These are phyloP conservation scores for Bruchidius siliquastri DNA, from an alignment of 2,888 invertebrate genomes.

Conservation along the genomic window DNA sequence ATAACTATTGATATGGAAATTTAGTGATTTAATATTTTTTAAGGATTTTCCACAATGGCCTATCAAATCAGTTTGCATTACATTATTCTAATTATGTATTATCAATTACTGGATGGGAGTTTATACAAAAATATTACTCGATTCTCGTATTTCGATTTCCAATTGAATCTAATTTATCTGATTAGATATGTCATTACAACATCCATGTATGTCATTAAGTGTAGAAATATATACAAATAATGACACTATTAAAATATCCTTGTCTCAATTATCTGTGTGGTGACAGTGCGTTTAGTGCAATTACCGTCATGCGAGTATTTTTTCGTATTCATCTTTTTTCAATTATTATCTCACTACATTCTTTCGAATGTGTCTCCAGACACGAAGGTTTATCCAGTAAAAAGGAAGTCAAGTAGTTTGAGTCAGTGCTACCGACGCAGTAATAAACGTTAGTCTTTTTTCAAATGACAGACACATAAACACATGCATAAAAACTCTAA, in stretches of 20 bases:
- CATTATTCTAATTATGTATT: no score
- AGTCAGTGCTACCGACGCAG: no score
- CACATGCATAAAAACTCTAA: no score
- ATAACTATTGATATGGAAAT: no score
- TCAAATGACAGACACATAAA: no score
- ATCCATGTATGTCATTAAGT: slow-evolving; percentile 16
- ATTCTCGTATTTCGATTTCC: background rate
- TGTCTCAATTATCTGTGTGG: slow-evolving; percentile 24
- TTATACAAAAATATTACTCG: background rate
- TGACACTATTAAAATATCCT: slow-evolving; percentile 23
- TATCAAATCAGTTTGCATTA: no score
- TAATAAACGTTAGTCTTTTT: no score
- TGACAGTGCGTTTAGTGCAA: slow-evolving; percentile 27
- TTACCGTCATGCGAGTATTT: slow-evolving; percentile 27
- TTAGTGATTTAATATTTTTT: no score
- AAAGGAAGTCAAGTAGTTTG: background rate
- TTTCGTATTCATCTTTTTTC: slow-evolving; percentile 17
- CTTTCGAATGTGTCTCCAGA: background rate
- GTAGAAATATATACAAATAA: slow-evolving; percentile 14
- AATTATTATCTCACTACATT: background rate
- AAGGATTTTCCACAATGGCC: no score
- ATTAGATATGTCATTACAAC: background rate
- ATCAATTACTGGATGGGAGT: background rate
- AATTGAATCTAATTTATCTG: background rate
- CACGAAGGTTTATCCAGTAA: background rate